Conservation (phyloP, 1,140 invertebrate species). For the Drosophila parabipectinata region DNA sequence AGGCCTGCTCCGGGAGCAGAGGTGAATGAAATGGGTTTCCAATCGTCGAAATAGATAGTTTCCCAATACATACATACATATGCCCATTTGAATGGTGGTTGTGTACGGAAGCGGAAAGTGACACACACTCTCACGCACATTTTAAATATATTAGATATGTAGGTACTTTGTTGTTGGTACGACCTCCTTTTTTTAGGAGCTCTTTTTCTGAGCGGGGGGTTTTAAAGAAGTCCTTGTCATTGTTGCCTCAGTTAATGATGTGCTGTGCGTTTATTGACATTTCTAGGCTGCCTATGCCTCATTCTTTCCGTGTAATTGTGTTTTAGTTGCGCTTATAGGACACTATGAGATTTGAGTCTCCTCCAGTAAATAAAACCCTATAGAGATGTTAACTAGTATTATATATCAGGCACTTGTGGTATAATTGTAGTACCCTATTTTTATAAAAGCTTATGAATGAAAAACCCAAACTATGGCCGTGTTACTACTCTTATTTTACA, state of each 20-base stretch:
- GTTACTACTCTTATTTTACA: no score
- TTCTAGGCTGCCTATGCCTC: constrained; percentile 37
- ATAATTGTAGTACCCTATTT: no score
- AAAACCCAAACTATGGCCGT: no score
- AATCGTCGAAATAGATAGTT: constrained; percentile 29
- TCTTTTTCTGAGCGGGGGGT: no score
- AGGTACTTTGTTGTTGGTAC: constrained; percentile 16
- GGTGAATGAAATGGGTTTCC: constrained; percentile 48
- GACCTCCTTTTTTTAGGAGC: constrained; percentile 39
- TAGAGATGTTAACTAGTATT: no score
- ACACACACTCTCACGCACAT: constrained; percentile 21
- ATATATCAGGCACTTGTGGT: no score
- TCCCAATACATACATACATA: not conserved
- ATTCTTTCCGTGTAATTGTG: constrained; percentile 1
- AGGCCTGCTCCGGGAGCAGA: constrained; percentile 1
- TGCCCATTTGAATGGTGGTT: no score
- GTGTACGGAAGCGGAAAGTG: constrained; percentile 36
- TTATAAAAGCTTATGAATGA: no score
- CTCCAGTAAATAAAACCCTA: no score
- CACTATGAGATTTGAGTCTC: not conserved
- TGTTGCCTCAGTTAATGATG: constrained; percentile 24
- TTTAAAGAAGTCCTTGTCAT: constrained; percentile 29
- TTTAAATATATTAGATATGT: constrained; percentile 39
- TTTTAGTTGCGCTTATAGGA: constrained; percentile 16
- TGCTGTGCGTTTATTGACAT: constrained; percentile 36